phyloP scores from a whole-genome alignment of 2,797 vertebrate genomes.

The Streptopelia turtur region DNA sequence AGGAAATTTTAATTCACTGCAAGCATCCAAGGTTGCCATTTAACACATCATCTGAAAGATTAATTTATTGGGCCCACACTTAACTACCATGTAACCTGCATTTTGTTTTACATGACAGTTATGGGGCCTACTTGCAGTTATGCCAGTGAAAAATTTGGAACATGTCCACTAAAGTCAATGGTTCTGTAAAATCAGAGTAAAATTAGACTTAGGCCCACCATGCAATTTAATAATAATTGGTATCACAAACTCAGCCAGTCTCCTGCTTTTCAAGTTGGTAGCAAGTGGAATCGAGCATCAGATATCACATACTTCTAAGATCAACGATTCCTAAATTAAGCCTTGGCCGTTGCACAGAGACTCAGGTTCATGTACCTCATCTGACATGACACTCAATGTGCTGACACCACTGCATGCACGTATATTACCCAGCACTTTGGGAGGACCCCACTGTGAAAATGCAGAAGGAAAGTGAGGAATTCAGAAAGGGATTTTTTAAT shows the following conservation, averaged over 20 bases:
- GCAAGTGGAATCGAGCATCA: not conserved
- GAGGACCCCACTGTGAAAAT: not conserved
- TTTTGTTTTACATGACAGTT: conserved; percentile 54
- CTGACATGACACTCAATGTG: not conserved
- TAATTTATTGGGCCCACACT: not conserved
- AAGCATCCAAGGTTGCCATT: not conserved
- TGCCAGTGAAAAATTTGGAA: conserved; percentile 36
- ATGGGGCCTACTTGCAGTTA: not conserved
- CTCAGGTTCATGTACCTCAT: not conserved
- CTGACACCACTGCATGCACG: not conserved
- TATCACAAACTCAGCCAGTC: not conserved
- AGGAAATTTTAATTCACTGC: conserved; percentile 55
- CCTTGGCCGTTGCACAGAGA: not conserved
- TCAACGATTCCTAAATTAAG: not conserved
- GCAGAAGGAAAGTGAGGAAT: not conserved
- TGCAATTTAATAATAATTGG: not conserved
- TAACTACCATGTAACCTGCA: conserved; percentile 8
- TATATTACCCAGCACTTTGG: not conserved
- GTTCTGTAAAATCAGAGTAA: conserved; percentile 16
- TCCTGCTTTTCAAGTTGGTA: not conserved
- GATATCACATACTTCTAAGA: not conserved
- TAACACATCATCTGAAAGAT: conserved; percentile 40
- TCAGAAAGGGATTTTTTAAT: not conserved
- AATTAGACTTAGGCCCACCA: conserved; percentile 6
- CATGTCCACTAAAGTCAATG: not conserved